Evolutionary conservation across 1,140 invertebrate genomes (phyloP).

Genomic region (Galendromus occidentalis): DNA sequence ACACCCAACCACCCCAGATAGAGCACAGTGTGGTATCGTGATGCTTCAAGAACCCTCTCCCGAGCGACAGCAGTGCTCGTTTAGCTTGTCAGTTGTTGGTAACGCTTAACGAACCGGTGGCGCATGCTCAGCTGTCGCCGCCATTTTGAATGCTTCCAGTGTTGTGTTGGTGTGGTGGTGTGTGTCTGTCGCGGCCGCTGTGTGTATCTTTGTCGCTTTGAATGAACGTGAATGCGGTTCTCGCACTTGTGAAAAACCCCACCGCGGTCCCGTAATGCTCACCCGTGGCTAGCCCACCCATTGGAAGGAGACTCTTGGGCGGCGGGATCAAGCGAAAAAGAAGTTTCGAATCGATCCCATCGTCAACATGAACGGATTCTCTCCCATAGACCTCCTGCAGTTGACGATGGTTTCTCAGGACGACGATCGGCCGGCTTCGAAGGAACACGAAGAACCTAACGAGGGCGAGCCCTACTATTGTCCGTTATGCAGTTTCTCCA

Average conservation of each 20-base stretch:
- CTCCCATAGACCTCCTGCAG: not conserved
- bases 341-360: no score
- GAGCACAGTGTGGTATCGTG: no score
- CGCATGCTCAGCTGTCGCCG: constrained; percentile 7
- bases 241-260: no score
- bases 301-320: no score
- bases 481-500: not conserved
- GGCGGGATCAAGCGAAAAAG: no score
- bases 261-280: no score
- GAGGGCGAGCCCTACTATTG: not conserved
- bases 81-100: no score
- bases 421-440: not conserved
- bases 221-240: no score
- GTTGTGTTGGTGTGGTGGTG: not conserved
- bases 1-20: no score
- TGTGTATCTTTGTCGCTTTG: not conserved
- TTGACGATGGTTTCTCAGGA: constrained; percentile 6
- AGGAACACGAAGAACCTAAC: not conserved
- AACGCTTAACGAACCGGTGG: not conserved
- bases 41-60: not conserved
- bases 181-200: not conserved
- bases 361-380: not conserved
- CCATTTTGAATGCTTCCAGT: constrained; percentile 5
- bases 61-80: not conserved
- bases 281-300: no score